phyloP scores from a whole-genome alignment of 2,113 vertebrate species.

The Equus quagga region DNA sequence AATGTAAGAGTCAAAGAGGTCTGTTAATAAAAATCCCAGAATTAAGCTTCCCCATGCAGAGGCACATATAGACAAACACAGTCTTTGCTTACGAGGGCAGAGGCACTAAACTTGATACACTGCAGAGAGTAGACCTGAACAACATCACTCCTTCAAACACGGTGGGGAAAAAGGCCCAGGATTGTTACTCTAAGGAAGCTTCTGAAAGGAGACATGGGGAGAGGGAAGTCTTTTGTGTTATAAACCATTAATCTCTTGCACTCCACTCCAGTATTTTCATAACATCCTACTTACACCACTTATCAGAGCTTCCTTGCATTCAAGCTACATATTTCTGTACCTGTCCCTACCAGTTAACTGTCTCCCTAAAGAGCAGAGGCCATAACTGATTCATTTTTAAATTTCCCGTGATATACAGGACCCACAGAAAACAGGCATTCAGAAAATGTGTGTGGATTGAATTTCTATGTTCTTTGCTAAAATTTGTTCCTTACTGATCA shows the following conservation, averaged over 20 bases:
- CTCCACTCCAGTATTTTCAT: background rate
- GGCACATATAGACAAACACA: background rate
- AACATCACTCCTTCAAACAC: background rate
- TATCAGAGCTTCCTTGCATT: background rate
- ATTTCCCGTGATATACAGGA: background rate
- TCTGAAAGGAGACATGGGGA: background rate
- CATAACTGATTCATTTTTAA: background rate
- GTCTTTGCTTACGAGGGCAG: background rate
- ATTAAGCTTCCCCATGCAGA: background rate
- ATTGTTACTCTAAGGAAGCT: background rate
- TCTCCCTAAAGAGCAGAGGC: background rate
- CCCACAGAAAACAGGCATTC: background rate
- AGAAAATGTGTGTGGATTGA: background rate
- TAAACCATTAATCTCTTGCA: background rate
- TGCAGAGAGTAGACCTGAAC: background rate
- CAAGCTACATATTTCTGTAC: background rate
- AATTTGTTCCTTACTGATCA: background rate
- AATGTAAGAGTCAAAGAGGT: background rate
- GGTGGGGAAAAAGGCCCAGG: background rate
- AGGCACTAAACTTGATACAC: rapidly evolving
- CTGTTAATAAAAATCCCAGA: background rate
- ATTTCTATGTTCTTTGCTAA: background rate
- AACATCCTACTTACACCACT: background rate
- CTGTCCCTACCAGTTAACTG: background rate
- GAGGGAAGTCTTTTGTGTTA: rapidly evolving